Conservation (phyloP, 2,888 invertebrate genomes). For the Diaprepes abbreviatus region DNA sequence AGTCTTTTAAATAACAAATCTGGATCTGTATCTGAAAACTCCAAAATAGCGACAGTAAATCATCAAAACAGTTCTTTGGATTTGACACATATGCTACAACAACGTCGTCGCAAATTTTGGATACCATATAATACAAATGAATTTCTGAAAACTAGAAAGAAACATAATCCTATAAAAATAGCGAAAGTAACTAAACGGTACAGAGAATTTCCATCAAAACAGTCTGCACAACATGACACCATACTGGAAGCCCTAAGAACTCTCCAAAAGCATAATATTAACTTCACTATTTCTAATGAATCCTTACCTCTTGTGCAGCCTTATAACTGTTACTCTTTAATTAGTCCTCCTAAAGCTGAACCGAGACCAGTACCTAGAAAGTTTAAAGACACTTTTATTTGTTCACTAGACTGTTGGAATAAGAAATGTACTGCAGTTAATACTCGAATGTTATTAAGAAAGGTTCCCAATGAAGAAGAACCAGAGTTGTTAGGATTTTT, state of each 20-base stretch:
- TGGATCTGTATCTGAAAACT: background rate
- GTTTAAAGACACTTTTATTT: background rate
- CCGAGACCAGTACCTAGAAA: background rate
- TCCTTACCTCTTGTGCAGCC: conserved; percentile 22
- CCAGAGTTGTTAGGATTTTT: conserved; percentile 53
- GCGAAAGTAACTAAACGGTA: background rate
- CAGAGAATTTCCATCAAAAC: background rate
- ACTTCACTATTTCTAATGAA: conserved; percentile 56
- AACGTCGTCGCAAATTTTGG: conserved; percentile 29
- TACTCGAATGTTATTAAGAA: conserved; percentile 47
- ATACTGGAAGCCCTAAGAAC: conserved; percentile 53
- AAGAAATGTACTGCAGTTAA: conserved; percentile 40
- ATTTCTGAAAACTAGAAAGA: conserved; percentile 32
- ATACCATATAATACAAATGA: conserved; percentile 17
- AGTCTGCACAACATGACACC: conserved; percentile 31
- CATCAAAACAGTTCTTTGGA: background rate
- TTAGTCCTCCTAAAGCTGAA: background rate
- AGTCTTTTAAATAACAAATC: background rate
- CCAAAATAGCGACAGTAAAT: background rate
- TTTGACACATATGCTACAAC: background rate
- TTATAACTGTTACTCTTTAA: background rate
- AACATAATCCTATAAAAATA: background rate
- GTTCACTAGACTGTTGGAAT: conserved; percentile 22
- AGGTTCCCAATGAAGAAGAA: conserved; percentile 22
- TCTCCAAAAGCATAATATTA: conserved; percentile 55